Evolutionary conservation across 1,140 invertebrate genomes (phyloP), one percentile per base, ranked within the genome.

Genomic region (Metaphire vulgaris): DNA sequence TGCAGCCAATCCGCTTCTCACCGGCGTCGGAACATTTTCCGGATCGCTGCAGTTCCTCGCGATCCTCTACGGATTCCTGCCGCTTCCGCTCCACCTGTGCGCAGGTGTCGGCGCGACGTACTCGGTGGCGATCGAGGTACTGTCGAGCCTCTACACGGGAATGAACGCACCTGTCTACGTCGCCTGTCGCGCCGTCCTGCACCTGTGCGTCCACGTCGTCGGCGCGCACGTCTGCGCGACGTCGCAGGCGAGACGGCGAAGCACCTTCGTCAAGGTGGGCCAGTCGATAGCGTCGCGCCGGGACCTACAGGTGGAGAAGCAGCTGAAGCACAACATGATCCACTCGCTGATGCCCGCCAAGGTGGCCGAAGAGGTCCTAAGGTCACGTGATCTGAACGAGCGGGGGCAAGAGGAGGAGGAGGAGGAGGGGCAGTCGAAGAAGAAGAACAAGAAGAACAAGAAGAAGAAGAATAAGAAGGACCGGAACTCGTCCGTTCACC

Each of bases 301-400:
- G 69, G 94, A 97, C 81, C 85, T 98, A 33, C 92, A 96, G 85
- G 90, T 93, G 87, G 96, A 98, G 83, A 96, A 96, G 80, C 92
- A 94, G 80, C 87, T 97, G 2, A 97, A 97, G 84, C 95, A 97
- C 83, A 95, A 96, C 84, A 97, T 97, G 94, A 97, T 98, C 82
- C 93, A 95, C 83, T 97, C 94, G 1, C 92, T 98, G 32, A 98
- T 97, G 95, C 95, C 95, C 14, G 92, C 92, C 0, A 92, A 92
- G 82, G 92, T 97, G 0, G 95, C 95, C 0, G 70, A 76, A 32
- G 67, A 33, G 69, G 69, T 64, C 32, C 29, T 29, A 33, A 77
- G 66, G 14, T 77, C 80, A 1, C 76, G 81, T 41, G 81, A 80
- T 12, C 79, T 33, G 1, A 71, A 71, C 30, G 69, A 33, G n/a